Evolutionary conservation across 92 coral and sea anemone genomes (phyloP).

Genomic region (Paramuricea clavata): DNA sequence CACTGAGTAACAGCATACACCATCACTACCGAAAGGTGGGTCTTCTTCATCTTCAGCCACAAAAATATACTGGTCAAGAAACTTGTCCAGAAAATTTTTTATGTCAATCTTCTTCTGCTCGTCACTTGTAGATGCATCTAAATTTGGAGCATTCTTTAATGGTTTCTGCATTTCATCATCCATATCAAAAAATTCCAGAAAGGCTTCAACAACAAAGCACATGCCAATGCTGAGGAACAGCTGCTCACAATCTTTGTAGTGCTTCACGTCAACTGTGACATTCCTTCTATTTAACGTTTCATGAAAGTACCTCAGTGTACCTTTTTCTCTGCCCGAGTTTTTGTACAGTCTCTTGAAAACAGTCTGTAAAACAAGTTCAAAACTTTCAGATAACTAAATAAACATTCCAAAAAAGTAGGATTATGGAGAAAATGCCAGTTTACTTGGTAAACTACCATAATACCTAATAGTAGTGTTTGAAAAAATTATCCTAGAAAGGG

Average conservation of each 20-base stretch:
- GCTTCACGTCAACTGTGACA: too few relatives aligned
- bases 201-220: conserved; percentile 25
- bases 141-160: conserved; percentile 36
- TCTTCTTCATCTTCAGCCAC: not conserved
- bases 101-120: not conserved
- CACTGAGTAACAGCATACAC: conserved; percentile 8
- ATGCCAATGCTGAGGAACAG: conserved; percentile 35
- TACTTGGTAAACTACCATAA: too few relatives aligned
- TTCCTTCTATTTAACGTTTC: conserved; percentile 36
- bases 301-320: conserved; percentile 36
- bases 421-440: too few relatives aligned
- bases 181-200: conserved; percentile 32
- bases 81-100: not conserved
- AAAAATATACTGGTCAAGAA: conserved; percentile 15
- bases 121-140: not conserved
- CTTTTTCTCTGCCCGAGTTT: conserved; percentile 6
- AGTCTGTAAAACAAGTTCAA: not conserved
- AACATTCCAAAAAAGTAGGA: not conserved
- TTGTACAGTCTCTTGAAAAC: too few relatives aligned
- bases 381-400: not conserved
- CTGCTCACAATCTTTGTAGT: conserved; percentile 49
- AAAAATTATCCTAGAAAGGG: too few relatives aligned
- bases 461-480: too few relatives aligned
- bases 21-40: conserved; percentile 10
- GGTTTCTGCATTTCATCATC: conserved; percentile 35